These are phyloP conservation scores for Nebria brevicollis DNA, from an alignment of 2,888 invertebrate species.

Conservation along the genomic window DNA sequence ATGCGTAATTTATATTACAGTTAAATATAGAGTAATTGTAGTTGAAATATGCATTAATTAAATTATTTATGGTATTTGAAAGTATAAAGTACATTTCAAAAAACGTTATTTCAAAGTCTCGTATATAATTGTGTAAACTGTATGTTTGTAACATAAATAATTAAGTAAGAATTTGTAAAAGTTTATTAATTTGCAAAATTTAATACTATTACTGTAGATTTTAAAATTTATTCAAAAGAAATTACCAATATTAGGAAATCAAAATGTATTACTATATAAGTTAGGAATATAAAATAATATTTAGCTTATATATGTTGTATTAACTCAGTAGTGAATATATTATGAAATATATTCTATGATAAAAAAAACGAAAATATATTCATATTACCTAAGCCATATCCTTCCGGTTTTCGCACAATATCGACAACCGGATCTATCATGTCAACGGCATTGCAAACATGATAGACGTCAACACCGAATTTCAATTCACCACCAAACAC, in stretches of 20 bases:
- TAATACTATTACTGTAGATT: not conserved
- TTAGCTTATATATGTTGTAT: not conserved
- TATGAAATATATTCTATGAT: not conserved
- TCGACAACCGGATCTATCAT: slow-evolving; percentile 43
- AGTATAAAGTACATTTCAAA: not conserved
- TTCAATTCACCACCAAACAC: slow-evolving; percentile 36
- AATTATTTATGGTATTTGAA: not conserved
- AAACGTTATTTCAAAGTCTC: not conserved
- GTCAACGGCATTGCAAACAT: slow-evolving; percentile 25
- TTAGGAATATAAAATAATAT: not conserved
- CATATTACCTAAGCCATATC: slow-evolving; percentile 33
- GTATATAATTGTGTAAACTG: not conserved
- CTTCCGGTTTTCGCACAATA: slow-evolving; percentile 28
- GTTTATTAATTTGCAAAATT: no score
- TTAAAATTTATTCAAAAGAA: not conserved
- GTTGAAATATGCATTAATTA: not conserved
- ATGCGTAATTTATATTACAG: not conserved
- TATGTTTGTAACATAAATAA: not conserved
- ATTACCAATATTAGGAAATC: no score
- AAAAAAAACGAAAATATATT: slow-evolving; percentile 5
- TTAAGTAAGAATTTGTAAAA: not conserved
- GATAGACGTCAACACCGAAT: slow-evolving; percentile 38
- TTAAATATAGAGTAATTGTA: not conserved
- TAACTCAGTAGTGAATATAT: not conserved
- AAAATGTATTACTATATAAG: no score